Evolutionary conservation across 2,797 vertebrate species (phyloP).

Genomic region (Tokudaia tokunoshimensis): DNA sequence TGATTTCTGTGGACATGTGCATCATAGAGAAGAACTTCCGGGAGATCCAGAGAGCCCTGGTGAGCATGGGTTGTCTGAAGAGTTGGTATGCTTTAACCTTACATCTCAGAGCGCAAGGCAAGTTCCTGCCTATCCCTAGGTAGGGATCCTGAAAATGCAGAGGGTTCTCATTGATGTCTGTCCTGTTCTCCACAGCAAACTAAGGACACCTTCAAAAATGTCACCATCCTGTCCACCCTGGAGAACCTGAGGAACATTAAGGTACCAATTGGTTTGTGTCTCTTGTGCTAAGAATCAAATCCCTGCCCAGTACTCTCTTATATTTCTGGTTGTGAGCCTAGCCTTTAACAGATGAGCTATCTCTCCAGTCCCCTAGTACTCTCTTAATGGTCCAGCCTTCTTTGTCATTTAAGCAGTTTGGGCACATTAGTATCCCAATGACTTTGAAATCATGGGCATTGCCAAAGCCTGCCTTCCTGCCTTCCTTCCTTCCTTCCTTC

Average conservation of each 20-base stretch:
- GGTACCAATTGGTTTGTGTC: slow-evolving; percentile 70
- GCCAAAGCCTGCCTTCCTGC: too few species aligned
- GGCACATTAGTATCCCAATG: neutral
- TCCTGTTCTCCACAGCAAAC: slow-evolving; percentile 82
- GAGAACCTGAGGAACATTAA: slow-evolving; percentile 80
- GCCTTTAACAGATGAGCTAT: too few species aligned
- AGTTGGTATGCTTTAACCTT: neutral
- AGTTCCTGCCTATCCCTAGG: neutral
- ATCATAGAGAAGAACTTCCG: slow-evolving; percentile 83
- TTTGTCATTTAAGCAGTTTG: neutral
- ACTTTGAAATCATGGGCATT: neutral
- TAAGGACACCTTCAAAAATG: slow-evolving; percentile 83
- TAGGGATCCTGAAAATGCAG: neutral
- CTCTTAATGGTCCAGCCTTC: neutral
- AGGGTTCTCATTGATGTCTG: neutral
- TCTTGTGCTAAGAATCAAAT: neutral
- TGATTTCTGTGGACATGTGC: slow-evolving; percentile 68
- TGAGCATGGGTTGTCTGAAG: slow-evolving; percentile 79
- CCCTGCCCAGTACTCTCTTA: neutral
- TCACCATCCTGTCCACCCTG: slow-evolving; percentile 84
- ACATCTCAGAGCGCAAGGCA: neutral
- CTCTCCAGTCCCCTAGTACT: too few species aligned
- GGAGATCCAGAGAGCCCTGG: slow-evolving; percentile 82
- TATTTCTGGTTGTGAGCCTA: too few species aligned
- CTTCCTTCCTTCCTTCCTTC: too few species aligned